phyloP scores from a whole-genome alignment of 2,888 invertebrate species.

The Chrysomela aeneicollis region DNA sequence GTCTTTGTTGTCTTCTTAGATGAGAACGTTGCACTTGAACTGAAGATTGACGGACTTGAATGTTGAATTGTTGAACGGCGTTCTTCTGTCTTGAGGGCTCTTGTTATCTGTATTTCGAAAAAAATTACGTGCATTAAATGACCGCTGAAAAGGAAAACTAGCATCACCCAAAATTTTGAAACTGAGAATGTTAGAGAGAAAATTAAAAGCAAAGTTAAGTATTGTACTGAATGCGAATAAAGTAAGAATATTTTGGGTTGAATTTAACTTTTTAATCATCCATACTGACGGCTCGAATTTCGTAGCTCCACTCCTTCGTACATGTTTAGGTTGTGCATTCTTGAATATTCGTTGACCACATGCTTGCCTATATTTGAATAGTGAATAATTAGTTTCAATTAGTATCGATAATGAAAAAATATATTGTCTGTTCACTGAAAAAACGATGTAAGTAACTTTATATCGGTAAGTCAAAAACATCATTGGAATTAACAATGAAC shows the following conservation, averaged over 20 bases:
- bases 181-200: neutral
- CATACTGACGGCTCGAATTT: slow-evolving; percentile 81
- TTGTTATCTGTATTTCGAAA: slow-evolving; percentile 55
- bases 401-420: neutral
- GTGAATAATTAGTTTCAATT: slow-evolving; percentile 8
- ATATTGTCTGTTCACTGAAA: no score
- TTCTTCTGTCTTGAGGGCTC: slow-evolving; percentile 56
- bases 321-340: slow-evolving; percentile 77
- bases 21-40: slow-evolving; percentile 57
- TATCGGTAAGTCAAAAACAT: no score
- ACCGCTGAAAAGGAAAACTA: slow-evolving; percentile 21
- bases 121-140: slow-evolving; percentile 32
- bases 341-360: slow-evolving; percentile 78
- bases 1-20: slow-evolving; percentile 38
- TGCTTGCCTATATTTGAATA: slow-evolving; percentile 68
- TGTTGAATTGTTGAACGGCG: slow-evolving; percentile 54
- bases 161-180: slow-evolving; percentile 13
- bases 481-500: no score
- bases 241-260: slow-evolving; percentile 26
- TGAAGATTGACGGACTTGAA: slow-evolving; percentile 60
- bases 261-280: slow-evolving; percentile 71
- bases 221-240: slow-evolving; percentile 15
- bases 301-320: slow-evolving; percentile 78
- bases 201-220: slow-evolving; percentile 23
- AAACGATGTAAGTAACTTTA: no score